A percentile compares a stretch with the other conserved stretches of the same genome.
These are phyloP conservation scores for Prinia subflava DNA, from an alignment of 2,113 vertebrate species.

Conservation along the genomic window DNA sequence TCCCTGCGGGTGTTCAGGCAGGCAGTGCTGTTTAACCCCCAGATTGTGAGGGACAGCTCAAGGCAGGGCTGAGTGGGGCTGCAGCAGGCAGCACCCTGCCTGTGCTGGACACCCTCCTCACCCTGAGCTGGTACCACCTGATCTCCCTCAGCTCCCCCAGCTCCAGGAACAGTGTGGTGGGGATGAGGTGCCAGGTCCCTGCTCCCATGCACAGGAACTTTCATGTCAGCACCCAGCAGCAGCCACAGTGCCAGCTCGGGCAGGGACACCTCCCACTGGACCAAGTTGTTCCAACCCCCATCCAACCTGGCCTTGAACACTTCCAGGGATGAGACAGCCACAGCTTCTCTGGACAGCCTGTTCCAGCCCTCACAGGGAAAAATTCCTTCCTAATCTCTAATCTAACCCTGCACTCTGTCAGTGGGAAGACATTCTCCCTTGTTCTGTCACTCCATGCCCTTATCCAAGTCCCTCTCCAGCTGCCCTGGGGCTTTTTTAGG, in stretches of 20 bases:
- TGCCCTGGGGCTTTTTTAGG: not conserved
- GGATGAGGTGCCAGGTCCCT: not conserved
- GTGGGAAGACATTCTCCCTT: not conserved
- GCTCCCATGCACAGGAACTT: not conserved
- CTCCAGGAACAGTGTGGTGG: too few species aligned
- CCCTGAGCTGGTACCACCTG: not conserved
- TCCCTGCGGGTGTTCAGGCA: not conserved
- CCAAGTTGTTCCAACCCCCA: not conserved
- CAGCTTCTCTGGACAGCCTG: not conserved
- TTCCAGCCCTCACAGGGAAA: not conserved
- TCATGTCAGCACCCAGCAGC: not conserved
- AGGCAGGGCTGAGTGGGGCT: not conserved
- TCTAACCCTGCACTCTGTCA: not conserved
- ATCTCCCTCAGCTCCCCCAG: not conserved
- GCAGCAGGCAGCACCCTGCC: not conserved
- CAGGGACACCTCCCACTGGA: not conserved
- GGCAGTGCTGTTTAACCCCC: not conserved
- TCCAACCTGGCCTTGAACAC: not conserved
- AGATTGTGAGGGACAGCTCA: not conserved
- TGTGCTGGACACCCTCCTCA: not conserved
- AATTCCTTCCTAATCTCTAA: not conserved
- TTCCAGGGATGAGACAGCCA: not conserved
- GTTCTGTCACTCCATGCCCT: not conserved
- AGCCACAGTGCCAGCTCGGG: rapidly evolving
- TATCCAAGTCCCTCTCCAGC: not conserved